Percentiles rank a stretch among this genome's conserved stretches.
phyloP scores from a whole-genome alignment of 2,888 invertebrate genomes.

The Acleris emargana region DNA sequence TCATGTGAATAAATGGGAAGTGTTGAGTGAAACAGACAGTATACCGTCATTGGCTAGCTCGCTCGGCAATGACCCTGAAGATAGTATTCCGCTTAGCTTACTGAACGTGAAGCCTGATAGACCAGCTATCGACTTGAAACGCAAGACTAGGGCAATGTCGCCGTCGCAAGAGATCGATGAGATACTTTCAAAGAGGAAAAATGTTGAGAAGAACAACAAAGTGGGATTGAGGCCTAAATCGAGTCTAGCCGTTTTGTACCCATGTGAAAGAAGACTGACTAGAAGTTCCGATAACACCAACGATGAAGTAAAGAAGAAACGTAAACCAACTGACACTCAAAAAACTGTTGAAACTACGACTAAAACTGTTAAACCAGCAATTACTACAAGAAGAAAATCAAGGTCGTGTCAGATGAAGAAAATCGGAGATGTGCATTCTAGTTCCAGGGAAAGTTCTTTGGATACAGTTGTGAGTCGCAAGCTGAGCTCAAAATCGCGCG shows the following conservation, averaged over 20 bases:
- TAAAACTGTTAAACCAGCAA: constrained; percentile 58
- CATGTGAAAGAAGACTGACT: constrained; percentile 70
- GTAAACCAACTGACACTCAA: constrained; percentile 59
- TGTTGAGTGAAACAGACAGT: constrained; percentile 84
- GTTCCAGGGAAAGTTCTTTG: constrained; percentile 77
- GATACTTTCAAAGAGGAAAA: constrained; percentile 75
- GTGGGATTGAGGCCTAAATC: constrained; percentile 71
- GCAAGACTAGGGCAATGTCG: constrained; percentile 82
- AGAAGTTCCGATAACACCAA: constrained; percentile 68
- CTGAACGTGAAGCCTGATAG: constrained; percentile 71
- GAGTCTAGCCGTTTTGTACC: constrained; percentile 72
- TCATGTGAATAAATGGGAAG: constrained; percentile 82
- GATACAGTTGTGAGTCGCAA: constrained; percentile 72
- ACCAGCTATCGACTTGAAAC: constrained; percentile 72
- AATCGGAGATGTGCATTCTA: constrained; percentile 66
- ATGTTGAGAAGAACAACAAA: constrained; percentile 66
- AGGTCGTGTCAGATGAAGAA: constrained; percentile 69
- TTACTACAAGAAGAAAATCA: constrained; percentile 71
- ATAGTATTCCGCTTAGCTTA: constrained; percentile 81
- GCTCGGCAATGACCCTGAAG: constrained; percentile 82
- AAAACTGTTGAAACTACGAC: constrained; percentile 50
- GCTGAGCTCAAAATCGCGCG: constrained; percentile 66
- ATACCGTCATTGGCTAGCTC: constrained; percentile 79
- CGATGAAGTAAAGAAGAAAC: constrained; percentile 62
- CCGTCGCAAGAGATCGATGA: constrained; percentile 85